These are phyloP conservation scores for Stictocephala bisonia DNA, from an alignment of 2,888 invertebrate species.

Conservation along the genomic window DNA sequence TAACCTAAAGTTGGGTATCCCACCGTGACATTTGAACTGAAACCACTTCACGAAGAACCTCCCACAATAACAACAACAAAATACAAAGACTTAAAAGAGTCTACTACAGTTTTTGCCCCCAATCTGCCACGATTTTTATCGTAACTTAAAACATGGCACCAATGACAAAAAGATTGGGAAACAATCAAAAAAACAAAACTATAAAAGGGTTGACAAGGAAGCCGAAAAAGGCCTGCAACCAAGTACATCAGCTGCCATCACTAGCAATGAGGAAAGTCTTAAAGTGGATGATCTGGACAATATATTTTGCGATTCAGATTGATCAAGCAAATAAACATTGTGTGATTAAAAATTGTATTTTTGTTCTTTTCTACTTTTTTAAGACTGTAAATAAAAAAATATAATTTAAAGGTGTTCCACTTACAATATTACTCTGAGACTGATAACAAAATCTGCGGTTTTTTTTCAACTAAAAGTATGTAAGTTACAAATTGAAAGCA, in stretches of 20 bases:
- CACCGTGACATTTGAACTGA: neutral
- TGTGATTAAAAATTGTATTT: too few species aligned
- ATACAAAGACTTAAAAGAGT: conserved; percentile 18
- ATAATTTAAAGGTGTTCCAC: too few species aligned
- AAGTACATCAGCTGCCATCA: neutral
- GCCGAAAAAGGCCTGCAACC: neutral
- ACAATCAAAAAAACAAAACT: neutral
- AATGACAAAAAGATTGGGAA: neutral
- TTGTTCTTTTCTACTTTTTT: too few species aligned
- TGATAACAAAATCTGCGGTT: neutral
- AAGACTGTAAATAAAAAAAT: too few species aligned
- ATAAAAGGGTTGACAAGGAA: neutral
- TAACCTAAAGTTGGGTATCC: conserved; percentile 18
- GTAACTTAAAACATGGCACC: neutral
- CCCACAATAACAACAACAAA: neutral
- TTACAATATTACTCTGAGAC: neutral
- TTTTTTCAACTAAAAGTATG: conserved; percentile 5
- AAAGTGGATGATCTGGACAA: too few species aligned
- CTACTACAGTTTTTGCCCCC: conserved; percentile 25
- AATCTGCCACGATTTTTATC: conserved; percentile 25
- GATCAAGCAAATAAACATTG: too few species aligned
- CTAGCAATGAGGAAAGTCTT: too few species aligned
- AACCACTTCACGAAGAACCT: conserved; percentile 1
- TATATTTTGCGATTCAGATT: too few species aligned
- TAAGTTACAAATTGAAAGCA: conserved; percentile 1